Percentiles rank a stretch among this genome's conserved stretches.
Conservation (phyloP, 2,888 invertebrate genomes). For the Apamea sordens region DNA sequence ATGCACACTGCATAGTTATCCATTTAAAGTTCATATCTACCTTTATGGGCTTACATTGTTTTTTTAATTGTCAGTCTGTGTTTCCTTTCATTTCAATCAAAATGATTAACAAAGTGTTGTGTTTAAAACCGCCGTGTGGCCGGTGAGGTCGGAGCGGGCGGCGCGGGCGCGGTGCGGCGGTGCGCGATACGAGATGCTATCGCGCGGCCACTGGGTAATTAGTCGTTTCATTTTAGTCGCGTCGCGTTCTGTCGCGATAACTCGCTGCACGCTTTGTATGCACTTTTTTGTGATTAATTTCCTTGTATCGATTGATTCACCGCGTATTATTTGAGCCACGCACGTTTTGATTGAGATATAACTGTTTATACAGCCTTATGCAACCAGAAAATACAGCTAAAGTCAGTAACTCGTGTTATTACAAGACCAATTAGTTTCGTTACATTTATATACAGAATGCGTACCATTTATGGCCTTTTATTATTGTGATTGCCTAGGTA, state of each 20-base stretch:
- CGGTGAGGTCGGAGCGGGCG: constrained; percentile 40
- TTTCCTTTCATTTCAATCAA: constrained; percentile 75
- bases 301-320: constrained; percentile 81
- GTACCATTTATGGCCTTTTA: constrained; percentile 71
- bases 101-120: constrained; percentile 76
- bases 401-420: constrained; percentile 55
- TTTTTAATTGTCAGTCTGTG: constrained; percentile 72
- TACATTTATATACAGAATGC: constrained; percentile 71
- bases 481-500: constrained; percentile 70
- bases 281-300: constrained; percentile 85
- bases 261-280: constrained; percentile 81
- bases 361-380: constrained; percentile 41
- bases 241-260: constrained; percentile 81
- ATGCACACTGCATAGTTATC: constrained; percentile 41
- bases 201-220: constrained; percentile 81
- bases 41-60: constrained; percentile 60
- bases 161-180: constrained; percentile 45
- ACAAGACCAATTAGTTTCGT: constrained; percentile 72
- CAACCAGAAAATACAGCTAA: constrained; percentile 44
- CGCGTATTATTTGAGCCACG: constrained; percentile 68
- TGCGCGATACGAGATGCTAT: constrained; percentile 79
- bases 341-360: constrained; percentile 43
- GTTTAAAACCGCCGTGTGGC: constrained; percentile 67
- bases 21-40: constrained; percentile 47
- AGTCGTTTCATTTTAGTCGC: constrained; percentile 86